Conservation (phyloP, 2,888 invertebrate species). For the Zygaena filipendulae region DNA sequence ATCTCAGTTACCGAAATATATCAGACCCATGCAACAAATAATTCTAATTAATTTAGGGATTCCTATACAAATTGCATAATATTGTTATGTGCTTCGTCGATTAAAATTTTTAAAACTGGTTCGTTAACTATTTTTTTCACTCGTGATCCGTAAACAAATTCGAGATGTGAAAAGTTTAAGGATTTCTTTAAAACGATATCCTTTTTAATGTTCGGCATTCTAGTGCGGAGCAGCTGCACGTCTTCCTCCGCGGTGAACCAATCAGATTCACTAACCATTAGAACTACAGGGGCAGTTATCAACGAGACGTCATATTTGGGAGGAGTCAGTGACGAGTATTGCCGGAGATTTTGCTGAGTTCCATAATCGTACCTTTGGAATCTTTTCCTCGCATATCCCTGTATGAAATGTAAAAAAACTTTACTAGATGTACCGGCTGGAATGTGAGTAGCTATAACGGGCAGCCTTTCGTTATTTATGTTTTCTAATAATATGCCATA, state of each 20-base stretch:
- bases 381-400: constrained; percentile 33
- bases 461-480: constrained; percentile 33
- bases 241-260: constrained; percentile 41
- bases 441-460: constrained; percentile 41
- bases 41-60: no score
- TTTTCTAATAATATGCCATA: constrained; percentile 38
- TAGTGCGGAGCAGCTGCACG: constrained; percentile 26
- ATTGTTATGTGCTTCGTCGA: no score
- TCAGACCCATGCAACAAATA: no score
- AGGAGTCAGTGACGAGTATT: constrained; percentile 31
- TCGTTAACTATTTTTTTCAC: constrained; percentile 36
- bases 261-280: constrained; percentile 42
- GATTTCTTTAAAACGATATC: constrained; percentile 31
- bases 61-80: no score
- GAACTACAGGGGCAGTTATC: constrained; percentile 32
- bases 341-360: constrained; percentile 22
- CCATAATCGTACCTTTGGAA: constrained; percentile 48
- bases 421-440: constrained; percentile 43
- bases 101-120: constrained; percentile 30
- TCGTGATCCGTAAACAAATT: constrained; percentile 44
- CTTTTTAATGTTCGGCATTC: constrained; percentile 30
- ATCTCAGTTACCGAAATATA: no score
- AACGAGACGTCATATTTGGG: constrained; percentile 36
- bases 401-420: constrained; percentile 42
- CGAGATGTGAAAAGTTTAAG: constrained; percentile 45